phyloP scores from a whole-genome alignment of 2,888 invertebrate species.

The Pterostichus madidus region DNA sequence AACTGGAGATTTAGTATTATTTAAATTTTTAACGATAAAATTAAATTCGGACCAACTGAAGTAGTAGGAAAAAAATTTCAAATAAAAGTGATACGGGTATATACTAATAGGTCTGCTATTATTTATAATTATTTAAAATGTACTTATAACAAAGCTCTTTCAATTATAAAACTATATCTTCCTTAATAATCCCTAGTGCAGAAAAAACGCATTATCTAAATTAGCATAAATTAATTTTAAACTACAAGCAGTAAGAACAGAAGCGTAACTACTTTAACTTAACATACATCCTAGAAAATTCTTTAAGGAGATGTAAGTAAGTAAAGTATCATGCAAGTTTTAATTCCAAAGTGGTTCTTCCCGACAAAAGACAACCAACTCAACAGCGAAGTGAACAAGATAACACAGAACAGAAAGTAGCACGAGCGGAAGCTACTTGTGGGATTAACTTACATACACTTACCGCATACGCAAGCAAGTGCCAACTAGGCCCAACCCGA shows the following conservation, averaged over 20 bases:
- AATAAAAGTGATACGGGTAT: too few relatives aligned
- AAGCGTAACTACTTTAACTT: not conserved
- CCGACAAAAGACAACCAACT: too few relatives aligned
- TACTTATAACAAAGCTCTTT: not conserved
- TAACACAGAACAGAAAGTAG: not conserved
- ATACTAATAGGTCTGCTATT: too few relatives aligned
- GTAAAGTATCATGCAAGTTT: conserved; percentile 43
- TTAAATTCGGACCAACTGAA: too few relatives aligned
- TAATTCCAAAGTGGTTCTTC: conserved; percentile 29
- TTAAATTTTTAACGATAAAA: too few relatives aligned
- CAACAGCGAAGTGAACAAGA: conserved; percentile 3
- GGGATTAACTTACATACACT: conserved; percentile 33
- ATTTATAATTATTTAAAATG: not conserved
- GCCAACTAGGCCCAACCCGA: conserved; percentile 2
- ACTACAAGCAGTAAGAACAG: conserved; percentile 8
- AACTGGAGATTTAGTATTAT: too few relatives aligned
- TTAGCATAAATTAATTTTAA: not conserved
- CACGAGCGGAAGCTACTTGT: conserved; percentile 1
- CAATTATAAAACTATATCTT: not conserved
- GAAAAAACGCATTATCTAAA: conserved; percentile 38
- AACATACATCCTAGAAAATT: conserved; percentile 18
- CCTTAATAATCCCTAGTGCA: not conserved
- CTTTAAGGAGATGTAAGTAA: not conserved
- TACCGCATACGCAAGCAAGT: conserved; percentile 18
- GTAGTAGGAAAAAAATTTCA: too few relatives aligned